Evolutionary conservation across 2,113 vertebrate genomes (phyloP).

Genomic region (Zosterops japonicus): DNA sequence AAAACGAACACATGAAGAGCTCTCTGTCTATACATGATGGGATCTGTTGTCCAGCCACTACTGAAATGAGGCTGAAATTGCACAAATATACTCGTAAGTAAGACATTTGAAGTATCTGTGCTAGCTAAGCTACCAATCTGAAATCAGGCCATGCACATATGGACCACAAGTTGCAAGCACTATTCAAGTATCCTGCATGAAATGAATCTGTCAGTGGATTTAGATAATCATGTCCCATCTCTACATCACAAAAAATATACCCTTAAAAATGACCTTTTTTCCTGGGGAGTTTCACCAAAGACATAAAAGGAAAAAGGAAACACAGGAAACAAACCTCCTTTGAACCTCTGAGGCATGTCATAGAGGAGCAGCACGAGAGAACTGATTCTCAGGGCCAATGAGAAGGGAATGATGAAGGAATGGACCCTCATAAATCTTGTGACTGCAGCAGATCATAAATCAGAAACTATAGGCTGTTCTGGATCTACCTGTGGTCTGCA

Average conservation of each 20-base stretch:
- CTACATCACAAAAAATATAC: background rate
- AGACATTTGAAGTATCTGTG: background rate
- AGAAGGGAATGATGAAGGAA: background rate
- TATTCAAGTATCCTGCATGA: background rate
- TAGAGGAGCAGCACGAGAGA: background rate
- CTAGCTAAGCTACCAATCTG: background rate
- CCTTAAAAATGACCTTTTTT: background rate
- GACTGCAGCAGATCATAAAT: background rate
- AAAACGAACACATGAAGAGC: background rate
- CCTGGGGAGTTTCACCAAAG: background rate
- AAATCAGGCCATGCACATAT: background rate
- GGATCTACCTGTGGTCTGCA: background rate
- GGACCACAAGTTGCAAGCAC: background rate
- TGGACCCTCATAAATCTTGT: background rate
- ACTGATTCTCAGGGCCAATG: background rate
- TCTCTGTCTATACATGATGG: background rate
- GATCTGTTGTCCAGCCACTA: background rate
- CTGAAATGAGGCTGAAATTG: background rate
- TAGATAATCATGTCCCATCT: background rate
- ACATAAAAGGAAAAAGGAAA: background rate
- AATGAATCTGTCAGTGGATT: background rate
- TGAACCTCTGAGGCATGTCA: background rate
- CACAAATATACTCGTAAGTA: background rate
- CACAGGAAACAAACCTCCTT: background rate
- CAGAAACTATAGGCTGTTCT: background rate